Evolutionary conservation across 2,888 invertebrate genomes (phyloP).

Genomic region (Netelia fuscicornis): DNA sequence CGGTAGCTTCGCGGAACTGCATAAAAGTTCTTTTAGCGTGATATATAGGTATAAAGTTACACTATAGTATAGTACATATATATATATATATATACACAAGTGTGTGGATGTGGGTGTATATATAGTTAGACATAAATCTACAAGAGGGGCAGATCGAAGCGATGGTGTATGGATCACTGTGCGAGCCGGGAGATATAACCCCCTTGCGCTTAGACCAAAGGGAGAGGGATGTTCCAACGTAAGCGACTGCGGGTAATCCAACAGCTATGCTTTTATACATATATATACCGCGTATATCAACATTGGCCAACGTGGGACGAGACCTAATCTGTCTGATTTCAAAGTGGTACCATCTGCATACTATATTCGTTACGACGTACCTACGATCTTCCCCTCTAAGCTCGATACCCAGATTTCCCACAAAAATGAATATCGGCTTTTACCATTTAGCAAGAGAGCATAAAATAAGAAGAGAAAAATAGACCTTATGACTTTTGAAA

Average conservation of each 20-base stretch:
- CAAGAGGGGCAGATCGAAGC: slow-evolving; percentile 29
- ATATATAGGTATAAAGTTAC: background rate
- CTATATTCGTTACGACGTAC: background rate
- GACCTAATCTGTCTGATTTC: slow-evolving; percentile 49
- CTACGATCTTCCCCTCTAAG: too few species aligned
- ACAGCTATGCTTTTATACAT: slow-evolving; percentile 53
- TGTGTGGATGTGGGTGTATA: background rate
- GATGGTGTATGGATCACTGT: slow-evolving; percentile 43
- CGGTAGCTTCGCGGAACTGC: slow-evolving; percentile 53
- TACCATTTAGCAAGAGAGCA: too few species aligned
- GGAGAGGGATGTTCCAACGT: slow-evolving; percentile 13
- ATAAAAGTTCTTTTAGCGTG: slow-evolving; percentile 59
- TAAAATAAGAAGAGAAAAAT: too few species aligned
- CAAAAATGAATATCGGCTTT: too few species aligned
- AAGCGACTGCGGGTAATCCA: slow-evolving; percentile 61
- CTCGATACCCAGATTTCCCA: too few species aligned
- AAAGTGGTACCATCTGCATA: slow-evolving; percentile 21
- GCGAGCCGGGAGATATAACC: slow-evolving; percentile 24
- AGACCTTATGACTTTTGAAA: too few species aligned
- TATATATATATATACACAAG: background rate
- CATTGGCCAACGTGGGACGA: slow-evolving; percentile 10
- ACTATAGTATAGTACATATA: background rate
- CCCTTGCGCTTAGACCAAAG: slow-evolving; percentile 18
- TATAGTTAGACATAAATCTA: slow-evolving; percentile 28
- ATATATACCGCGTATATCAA: slow-evolving; percentile 22